Percentiles rank a stretch among this genome's conserved stretches.
phyloP scores from a whole-genome alignment of 2,888 invertebrate genomes.

The Nysson spinosus region DNA sequence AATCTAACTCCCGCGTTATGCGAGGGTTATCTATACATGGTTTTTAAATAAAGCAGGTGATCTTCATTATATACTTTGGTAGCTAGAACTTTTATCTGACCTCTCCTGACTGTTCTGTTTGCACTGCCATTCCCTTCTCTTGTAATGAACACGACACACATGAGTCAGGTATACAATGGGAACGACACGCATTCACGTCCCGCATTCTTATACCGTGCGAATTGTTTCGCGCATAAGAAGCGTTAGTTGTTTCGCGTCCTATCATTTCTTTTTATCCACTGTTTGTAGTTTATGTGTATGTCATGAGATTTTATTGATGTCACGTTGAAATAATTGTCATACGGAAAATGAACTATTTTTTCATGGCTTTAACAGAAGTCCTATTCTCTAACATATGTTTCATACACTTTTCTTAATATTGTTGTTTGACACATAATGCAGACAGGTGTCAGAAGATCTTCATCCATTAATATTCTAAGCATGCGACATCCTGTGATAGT shows the following conservation, averaged over 20 bases:
- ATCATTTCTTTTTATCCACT: background rate
- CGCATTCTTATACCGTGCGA: conserved; percentile 41
- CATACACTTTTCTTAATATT: too few species aligned
- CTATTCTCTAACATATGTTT: too few species aligned
- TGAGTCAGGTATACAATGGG: conserved; percentile 29
- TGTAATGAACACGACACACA: conserved; percentile 18
- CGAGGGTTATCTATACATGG: too few species aligned
- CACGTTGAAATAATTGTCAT: too few species aligned
- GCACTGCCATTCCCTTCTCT: conserved; percentile 15
- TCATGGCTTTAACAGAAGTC: too few species aligned
- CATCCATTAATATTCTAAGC: conserved; percentile 26
- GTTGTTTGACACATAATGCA: background rate
- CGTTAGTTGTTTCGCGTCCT: conserved; percentile 11
- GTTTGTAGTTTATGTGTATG: background rate
- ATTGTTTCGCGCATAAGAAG: conserved; percentile 23
- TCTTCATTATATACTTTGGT: background rate
- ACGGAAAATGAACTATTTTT: too few species aligned
- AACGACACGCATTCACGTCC: conserved; percentile 35
- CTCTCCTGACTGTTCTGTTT: conserved; percentile 3
- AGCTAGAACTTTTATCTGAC: conserved; percentile 1
- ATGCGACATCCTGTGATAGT: conserved; percentile 18
- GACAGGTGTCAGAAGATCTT: conserved; percentile 3
- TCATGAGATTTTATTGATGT: too few species aligned
- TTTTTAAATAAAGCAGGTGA: background rate
- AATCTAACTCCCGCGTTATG: too few species aligned